Conservation (phyloP, 2,113 vertebrate genomes). For the Sceloporus undulatus region DNA sequence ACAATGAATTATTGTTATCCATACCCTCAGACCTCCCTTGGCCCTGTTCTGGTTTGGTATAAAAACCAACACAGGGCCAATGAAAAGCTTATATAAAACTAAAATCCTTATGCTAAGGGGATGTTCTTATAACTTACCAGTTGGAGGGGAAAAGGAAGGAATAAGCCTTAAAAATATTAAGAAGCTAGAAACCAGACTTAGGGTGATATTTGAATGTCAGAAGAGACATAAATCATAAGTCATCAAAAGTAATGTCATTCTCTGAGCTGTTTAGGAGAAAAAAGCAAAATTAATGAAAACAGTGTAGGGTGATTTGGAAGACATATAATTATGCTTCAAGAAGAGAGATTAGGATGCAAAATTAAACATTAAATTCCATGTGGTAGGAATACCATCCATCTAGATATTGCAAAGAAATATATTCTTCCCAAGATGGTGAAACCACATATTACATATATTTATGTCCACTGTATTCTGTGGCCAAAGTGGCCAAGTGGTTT, state of each 20-base stretch:
- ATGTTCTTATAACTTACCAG: background rate
- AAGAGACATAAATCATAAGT: background rate
- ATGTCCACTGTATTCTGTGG: background rate
- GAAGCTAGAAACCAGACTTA: background rate
- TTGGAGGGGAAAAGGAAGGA: background rate
- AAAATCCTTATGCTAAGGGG: background rate
- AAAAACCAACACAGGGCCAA: too few species aligned
- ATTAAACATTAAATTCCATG: background rate
- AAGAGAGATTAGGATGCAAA: background rate
- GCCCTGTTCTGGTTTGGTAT: too few species aligned
- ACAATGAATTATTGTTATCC: too few species aligned
- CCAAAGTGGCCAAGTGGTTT: background rate
- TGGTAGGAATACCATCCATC: background rate
- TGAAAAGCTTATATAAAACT: background rate
- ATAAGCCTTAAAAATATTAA: background rate
- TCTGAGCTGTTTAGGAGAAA: background rate
- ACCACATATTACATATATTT: too few species aligned
- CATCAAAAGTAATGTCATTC: background rate
- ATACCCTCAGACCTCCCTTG: too few species aligned
- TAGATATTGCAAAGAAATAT: background rate
- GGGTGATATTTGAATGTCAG: background rate
- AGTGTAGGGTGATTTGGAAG: background rate
- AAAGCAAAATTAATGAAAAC: background rate
- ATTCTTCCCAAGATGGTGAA: background rate
- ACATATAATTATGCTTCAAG: background rate